Evolutionary conservation across 2,888 invertebrate species (phyloP), one percentile per base, ranked within the genome.

Genomic region (Euspilapteryx auroguttella): DNA sequence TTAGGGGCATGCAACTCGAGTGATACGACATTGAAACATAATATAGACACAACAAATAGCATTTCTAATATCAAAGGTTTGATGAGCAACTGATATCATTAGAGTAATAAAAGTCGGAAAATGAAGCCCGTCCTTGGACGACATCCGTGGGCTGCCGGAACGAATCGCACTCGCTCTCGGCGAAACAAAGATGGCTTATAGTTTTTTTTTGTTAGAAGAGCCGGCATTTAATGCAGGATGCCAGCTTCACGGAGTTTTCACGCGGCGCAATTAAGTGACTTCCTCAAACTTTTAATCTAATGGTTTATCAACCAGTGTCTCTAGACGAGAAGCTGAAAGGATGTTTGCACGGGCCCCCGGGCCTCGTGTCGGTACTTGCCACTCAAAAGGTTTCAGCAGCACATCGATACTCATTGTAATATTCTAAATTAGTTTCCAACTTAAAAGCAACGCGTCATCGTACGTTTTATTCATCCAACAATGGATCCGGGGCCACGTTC

Each of bases 381-480:
- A 46, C 54, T 65, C 55, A 59, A 65, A 58, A 64, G 61, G 49
- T 66, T 68, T 65, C 64, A 52, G 63, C 55, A 56, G 54, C 56
- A 52, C 65, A 66, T 66, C 61, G 63, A 65, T 58, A 56, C 57
- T 62, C 63, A 66, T 68, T 69, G 75, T 73, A 61, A 63, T 68
- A 64, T 61, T 57, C 55, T 62, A 75, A 75, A 75, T 75, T 75
- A 75, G 75, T 75, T 75, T 75, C 68, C 45, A 51, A 63, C 50
- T 46, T 47, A 49, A 69, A 71, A 69, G 49, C 50, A 58, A 53
- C 64, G 43, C 51, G 75, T 73, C 75, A 75, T 75, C 62, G 54
- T 62, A 63, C 63, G 58, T 62, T 68, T 64, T 57, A 55, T 57
- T 64, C 65, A 53, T 47, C 55, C 59, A 64, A 71, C 73, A 71